Evolutionary conservation across 2,797 vertebrate species (phyloP).

Genomic region (Macropodus opercularis): DNA sequence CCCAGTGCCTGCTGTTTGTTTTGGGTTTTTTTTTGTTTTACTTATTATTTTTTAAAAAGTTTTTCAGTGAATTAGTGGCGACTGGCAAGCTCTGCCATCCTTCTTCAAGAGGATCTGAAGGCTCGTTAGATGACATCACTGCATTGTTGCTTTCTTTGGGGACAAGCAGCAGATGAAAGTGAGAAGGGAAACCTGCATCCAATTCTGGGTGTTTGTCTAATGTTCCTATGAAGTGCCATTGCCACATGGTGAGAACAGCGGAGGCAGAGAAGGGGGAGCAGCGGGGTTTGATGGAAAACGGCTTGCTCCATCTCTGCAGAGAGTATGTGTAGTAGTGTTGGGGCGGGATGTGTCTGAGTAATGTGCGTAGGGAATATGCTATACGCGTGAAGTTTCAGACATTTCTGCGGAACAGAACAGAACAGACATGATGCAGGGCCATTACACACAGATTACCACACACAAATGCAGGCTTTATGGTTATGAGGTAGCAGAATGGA

Average conservation of each 20-base stretch:
- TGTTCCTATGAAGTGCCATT: conserved; percentile 77
- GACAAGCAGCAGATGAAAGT: conserved; percentile 80
- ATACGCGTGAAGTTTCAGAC: conserved; percentile 46
- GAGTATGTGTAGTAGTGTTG: conserved; percentile 33
- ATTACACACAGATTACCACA: conserved; percentile 2
- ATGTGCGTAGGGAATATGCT: conserved; percentile 34
- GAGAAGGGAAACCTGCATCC: conserved; percentile 78
- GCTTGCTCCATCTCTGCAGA: conserved; percentile 55
- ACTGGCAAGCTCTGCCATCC: conserved; percentile 72
- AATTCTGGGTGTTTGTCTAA: conserved; percentile 81
- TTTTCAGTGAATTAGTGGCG: conserved; percentile 79
- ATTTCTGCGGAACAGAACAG: conserved; percentile 20
- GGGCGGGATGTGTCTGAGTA: conserved; percentile 39
- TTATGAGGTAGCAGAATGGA: conserved; percentile 22
- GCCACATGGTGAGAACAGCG: conserved; percentile 70
- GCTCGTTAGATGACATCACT: conserved; percentile 80
- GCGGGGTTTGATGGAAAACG: conserved; percentile 73
- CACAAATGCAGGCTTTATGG: conserved; percentile 10
- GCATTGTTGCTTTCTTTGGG: conserved; percentile 76
- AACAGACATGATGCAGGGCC: conserved; percentile 40
- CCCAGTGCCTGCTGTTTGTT: conserved; percentile 58
- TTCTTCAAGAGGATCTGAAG: conserved; percentile 73
- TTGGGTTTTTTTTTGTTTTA: too few relatives aligned
- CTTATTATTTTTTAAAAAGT: conserved; percentile 39
- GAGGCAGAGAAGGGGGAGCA: conserved; percentile 18